phyloP scores from a whole-genome alignment of 2,888 invertebrate genomes.

The Ceramica pisi region DNA sequence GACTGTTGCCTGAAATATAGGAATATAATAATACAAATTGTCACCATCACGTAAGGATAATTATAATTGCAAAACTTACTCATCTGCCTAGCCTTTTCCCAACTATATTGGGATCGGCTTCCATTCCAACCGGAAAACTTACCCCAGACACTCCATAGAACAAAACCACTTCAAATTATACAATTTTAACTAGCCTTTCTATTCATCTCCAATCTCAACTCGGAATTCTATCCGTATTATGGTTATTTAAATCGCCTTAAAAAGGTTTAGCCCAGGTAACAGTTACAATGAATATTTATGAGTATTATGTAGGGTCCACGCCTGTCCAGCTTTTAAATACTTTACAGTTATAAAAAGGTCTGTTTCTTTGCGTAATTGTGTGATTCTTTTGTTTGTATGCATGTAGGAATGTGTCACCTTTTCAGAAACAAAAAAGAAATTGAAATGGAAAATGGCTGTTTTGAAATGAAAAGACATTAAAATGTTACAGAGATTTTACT shows the following conservation, averaged over 20 bases:
- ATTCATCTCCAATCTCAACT: slow-evolving; percentile 30
- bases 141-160: no score
- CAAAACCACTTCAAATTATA: slow-evolving; percentile 28
- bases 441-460: not conserved
- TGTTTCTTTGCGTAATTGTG: slow-evolving; percentile 23
- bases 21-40: no score
- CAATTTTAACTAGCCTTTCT: slow-evolving; percentile 29
- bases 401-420: not conserved
- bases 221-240: slow-evolving; percentile 42
- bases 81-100: no score
- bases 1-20: no score
- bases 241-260: slow-evolving; percentile 57
- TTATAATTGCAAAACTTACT: no score
- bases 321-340: slow-evolving; percentile 41
- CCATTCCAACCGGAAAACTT: no score
- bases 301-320: slow-evolving; percentile 40
- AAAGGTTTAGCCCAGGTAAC: slow-evolving; percentile 54
- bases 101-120: no score
- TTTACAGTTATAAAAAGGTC: slow-evolving; percentile 29
- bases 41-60: no score
- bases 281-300: slow-evolving; percentile 62
- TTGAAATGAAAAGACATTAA: not conserved
- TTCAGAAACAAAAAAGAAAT: not conserved
- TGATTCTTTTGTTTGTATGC: slow-evolving; percentile 22
- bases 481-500: not conserved